A percentile compares a stretch with the other conserved stretches of the same genome.
Conservation (phyloP, 1,140 invertebrate species). For the Drosophila orosa region DNA sequence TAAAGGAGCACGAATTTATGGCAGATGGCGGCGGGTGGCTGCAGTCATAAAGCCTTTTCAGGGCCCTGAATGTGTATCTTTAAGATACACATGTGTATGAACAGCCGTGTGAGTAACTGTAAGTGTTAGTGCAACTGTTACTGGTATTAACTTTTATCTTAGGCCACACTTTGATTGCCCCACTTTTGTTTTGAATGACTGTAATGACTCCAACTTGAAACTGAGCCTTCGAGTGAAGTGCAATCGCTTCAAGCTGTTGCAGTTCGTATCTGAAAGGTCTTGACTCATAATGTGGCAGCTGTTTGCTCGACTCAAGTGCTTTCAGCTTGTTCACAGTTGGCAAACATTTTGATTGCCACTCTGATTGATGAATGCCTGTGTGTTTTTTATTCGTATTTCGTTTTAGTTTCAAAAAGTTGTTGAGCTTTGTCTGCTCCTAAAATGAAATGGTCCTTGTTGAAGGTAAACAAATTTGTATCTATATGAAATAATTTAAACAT, state of each 20-base stretch:
- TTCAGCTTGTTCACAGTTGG: conserved; percentile 14
- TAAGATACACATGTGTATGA: conserved; percentile 2
- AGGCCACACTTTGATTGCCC: conserved; percentile 58
- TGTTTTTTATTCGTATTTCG: not conserved
- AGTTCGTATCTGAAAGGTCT: conserved; percentile 51
- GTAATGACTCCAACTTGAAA: conserved; percentile 27
- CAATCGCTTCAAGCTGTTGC: conserved; percentile 72
- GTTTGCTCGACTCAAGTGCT: conserved; percentile 29
- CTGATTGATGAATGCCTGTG: conserved; percentile 31
- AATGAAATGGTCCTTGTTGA: no score
- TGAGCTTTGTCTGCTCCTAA: not conserved
- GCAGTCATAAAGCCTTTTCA: conserved; percentile 31
- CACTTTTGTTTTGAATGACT: conserved; percentile 36
- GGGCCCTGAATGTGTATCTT: conserved; percentile 30
- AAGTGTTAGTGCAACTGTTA: conserved; percentile 38
- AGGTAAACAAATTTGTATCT: no score
- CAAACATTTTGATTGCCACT: conserved; percentile 33
- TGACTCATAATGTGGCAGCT: conserved; percentile 54
- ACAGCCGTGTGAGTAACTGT: conserved; percentile 11
- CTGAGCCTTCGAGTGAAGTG: conserved; percentile 50
- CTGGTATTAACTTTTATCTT: conserved; percentile 42
- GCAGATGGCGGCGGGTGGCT: conserved; percentile 24
- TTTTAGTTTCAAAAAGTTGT: not conserved
- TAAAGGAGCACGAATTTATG: conserved; percentile 50
- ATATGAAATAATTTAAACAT: not conserved